Conservation (phyloP, 2,113 vertebrate species). For the Tursiops truncatus region DNA sequence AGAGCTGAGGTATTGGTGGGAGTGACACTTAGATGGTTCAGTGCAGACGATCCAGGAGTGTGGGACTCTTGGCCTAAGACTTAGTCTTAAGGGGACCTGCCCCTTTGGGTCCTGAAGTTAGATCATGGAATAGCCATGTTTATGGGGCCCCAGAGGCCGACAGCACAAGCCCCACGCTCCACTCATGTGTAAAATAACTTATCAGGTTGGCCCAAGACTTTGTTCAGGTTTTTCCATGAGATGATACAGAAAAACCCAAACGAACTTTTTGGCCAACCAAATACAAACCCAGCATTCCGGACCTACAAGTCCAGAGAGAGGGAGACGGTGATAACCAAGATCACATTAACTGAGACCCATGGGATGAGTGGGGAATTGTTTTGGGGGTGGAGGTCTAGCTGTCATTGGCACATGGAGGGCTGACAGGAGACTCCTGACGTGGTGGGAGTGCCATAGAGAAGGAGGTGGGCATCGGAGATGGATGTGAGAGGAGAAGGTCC, state of each 20-base stretch:
- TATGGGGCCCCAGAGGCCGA: neutral
- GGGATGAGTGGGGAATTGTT: neutral
- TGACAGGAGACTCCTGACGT: neutral
- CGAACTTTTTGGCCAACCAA: no score
- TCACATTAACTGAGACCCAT: neutral
- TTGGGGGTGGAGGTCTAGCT: neutral
- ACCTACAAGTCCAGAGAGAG: neutral
- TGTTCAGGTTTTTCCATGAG: neutral
- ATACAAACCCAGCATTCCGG: neutral
- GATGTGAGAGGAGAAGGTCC: neutral
- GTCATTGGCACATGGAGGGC: neutral
- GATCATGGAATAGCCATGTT: neutral
- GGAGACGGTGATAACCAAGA: neutral
- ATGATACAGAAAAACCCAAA: no score
- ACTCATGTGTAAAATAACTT: neutral
- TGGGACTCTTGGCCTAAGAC: neutral
- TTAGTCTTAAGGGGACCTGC: neutral
- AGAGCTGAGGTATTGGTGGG: neutral
- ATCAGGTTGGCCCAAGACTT: no score
- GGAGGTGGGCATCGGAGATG: neutral
- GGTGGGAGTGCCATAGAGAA: neutral
- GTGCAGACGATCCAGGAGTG: neutral
- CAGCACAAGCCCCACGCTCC: neutral
- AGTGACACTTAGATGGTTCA: neutral
- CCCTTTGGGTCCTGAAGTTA: neutral